Percentiles rank a stretch among this genome's conserved stretches.
Conservation (phyloP, 1,140 invertebrate genomes). For the Bombus waltoni region DNA sequence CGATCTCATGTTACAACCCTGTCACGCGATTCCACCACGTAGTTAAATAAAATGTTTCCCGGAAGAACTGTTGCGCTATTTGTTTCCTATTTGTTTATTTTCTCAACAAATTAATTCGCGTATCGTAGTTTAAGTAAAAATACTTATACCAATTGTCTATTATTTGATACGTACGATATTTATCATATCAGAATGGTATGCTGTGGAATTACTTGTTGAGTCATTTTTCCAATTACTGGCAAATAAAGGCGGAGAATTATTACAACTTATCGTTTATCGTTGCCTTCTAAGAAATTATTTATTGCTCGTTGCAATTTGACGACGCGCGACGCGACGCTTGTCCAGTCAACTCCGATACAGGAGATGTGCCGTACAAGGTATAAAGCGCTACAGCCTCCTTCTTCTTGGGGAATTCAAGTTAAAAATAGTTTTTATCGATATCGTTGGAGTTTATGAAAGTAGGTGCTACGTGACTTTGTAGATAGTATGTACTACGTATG, state of each 20-base stretch:
- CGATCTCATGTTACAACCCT: conserved; percentile 38
- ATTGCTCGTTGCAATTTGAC: not conserved
- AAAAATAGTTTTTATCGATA: not conserved
- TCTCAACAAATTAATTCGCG: not conserved
- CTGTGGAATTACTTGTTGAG: too few species aligned
- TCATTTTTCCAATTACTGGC: not conserved
- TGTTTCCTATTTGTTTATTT: not conserved
- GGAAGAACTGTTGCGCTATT: not conserved
- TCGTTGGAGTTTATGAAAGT: too few species aligned
- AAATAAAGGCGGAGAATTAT: not conserved
- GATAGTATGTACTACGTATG: too few species aligned
- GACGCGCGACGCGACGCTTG: not conserved
- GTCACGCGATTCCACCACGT: conserved; percentile 26
- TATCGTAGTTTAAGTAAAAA: too few species aligned
- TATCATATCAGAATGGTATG: too few species aligned
- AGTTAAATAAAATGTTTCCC: not conserved
- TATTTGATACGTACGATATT: too few species aligned
- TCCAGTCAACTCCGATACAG: not conserved
- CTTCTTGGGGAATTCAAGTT: not conserved
- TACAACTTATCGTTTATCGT: not conserved
- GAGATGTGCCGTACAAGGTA: not conserved
- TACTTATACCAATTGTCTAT: too few species aligned
- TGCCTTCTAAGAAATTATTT: not conserved
- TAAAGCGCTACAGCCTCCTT: not conserved
- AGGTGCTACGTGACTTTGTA: too few species aligned